Evolutionary conservation across 2,797 vertebrate species (phyloP).

Genomic region (Karalla daura): DNA sequence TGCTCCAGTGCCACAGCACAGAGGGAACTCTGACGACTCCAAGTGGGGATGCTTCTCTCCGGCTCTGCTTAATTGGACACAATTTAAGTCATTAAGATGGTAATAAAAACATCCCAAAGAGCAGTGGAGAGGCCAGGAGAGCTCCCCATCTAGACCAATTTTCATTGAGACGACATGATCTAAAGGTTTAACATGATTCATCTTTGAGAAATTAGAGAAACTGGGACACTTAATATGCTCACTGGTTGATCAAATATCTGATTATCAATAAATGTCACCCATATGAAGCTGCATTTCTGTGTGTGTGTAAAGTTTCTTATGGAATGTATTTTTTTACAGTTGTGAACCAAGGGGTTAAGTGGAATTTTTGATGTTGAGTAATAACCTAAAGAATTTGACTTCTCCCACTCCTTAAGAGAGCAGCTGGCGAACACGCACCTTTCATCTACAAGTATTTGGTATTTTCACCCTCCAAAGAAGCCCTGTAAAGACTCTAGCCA

Average conservation of each 20-base stretch:
- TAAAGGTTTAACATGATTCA: neutral
- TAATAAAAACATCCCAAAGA: constrained; percentile 73
- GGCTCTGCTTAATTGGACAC: constrained; percentile 78
- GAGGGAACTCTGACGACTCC: constrained; percentile 68
- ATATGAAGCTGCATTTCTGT: constrained; percentile 9
- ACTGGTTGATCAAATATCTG: too few relatives aligned
- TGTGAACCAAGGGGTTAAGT: too few relatives aligned
- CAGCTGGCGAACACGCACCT: too few relatives aligned
- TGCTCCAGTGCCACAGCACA: constrained; percentile 77
- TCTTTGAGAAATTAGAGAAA: neutral
- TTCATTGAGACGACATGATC: too few relatives aligned
- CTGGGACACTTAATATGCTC: neutral
- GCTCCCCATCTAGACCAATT: constrained; percentile 12
- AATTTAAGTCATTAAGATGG: constrained; percentile 83
- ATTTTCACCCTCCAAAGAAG: too few relatives aligned
- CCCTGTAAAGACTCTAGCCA: too few relatives aligned
- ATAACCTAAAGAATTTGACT: too few relatives aligned
- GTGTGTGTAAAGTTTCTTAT: neutral
- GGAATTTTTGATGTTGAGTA: too few relatives aligned
- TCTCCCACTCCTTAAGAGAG: too few relatives aligned
- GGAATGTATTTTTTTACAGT: too few relatives aligned
- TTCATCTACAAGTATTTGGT: too few relatives aligned
- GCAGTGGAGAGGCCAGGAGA: constrained; percentile 56
- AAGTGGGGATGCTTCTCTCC: constrained; percentile 72
- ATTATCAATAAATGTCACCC: constrained; percentile 29